Base-by-base conservation (phyloP, 2,888 invertebrate species). In the Rambutsinella grinnellia region DNA sequence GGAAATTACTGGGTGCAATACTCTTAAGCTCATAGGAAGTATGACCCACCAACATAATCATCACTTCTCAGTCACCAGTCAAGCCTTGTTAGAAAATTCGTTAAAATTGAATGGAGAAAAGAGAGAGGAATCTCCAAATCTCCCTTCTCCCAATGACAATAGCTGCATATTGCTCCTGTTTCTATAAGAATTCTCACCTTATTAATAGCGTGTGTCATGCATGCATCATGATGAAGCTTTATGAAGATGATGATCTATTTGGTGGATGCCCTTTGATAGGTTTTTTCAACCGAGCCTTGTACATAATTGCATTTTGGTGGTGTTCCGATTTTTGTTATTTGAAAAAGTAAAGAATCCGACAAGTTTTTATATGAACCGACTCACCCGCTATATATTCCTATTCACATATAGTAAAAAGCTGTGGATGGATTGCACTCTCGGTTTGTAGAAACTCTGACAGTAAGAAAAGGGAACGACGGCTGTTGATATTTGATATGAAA, bases 401-500 rank as follows among this genome's bases (percentile, higher is more conserved):
- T 66, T 66, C 54, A 66, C 66, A 24, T 54, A 54, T 5, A 23
- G 26, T 53, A 53, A 21, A 21, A 10, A 53, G 8, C 23, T n/a
- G 10, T 24, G 15, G 24, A 54, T 13, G n/a, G 49, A 17, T 17
- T n/a, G 19, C 49, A 10, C 53, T 53, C 53, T 21, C 53, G 10
- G n/a, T 8, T 36, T 36, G 36, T 36, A 36, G 36, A 36, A 36
- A 36, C 5, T n/a, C n/a, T 36, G 36, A 8, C 36, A 36, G 36
- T 13, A 36, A 36, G 36, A 13, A 36, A 5, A 13, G 36, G 36
- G 13, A 36, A 74, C 68, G 69, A 69, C 72, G 72, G 27, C 72
- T 72, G 76, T 61, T 79, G 82, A 82, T 82, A 82, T 81, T 82
- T 79, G 82, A 82, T 82, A 82, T 82, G 80, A 82, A 82, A 82